These are phyloP conservation scores for Atethmia centrago DNA, from an alignment of 2,888 invertebrate species.

Conservation along the genomic window DNA sequence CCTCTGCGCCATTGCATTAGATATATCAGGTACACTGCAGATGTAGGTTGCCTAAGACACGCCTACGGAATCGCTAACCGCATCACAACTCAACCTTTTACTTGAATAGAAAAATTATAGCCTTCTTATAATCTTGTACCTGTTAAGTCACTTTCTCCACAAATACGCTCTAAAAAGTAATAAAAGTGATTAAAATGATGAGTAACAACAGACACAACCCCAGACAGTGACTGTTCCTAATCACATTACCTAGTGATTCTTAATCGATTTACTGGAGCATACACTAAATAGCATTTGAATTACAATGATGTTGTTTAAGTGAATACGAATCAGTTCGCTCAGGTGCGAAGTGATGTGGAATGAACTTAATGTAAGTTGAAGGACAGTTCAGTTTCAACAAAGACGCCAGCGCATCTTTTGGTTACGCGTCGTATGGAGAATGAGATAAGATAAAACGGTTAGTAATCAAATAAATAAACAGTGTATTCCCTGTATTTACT, in stretches of 20 bases:
- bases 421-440: slow-evolving; percentile 40
- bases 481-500: slow-evolving; percentile 51
- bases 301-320: slow-evolving; percentile 62
- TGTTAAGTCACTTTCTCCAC: slow-evolving; percentile 41
- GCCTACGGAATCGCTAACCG: slow-evolving; percentile 4
- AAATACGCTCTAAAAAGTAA: slow-evolving; percentile 39
- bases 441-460: slow-evolving; percentile 69
- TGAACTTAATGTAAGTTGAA: slow-evolving; percentile 71
- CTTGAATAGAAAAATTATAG: neutral
- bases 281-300: slow-evolving; percentile 65
- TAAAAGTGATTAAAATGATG: slow-evolving; percentile 24
- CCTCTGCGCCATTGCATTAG: slow-evolving; percentile 1
- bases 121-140: neutral
- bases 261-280: slow-evolving; percentile 66
- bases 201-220: slow-evolving; percentile 35
- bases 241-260: slow-evolving; percentile 51
- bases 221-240: slow-evolving; percentile 53
- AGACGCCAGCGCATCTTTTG: slow-evolving; percentile 52
- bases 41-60: neutral
- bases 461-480: slow-evolving; percentile 61
- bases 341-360: slow-evolving; percentile 60
- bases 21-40: slow-evolving; percentile 1
- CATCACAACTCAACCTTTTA: slow-evolving; percentile 2
- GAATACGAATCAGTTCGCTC: slow-evolving; percentile 56
- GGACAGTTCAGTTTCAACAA: slow-evolving; percentile 66